phyloP scores from a whole-genome alignment of 2,797 vertebrate species.

The Macrochelys suwanniensis region DNA sequence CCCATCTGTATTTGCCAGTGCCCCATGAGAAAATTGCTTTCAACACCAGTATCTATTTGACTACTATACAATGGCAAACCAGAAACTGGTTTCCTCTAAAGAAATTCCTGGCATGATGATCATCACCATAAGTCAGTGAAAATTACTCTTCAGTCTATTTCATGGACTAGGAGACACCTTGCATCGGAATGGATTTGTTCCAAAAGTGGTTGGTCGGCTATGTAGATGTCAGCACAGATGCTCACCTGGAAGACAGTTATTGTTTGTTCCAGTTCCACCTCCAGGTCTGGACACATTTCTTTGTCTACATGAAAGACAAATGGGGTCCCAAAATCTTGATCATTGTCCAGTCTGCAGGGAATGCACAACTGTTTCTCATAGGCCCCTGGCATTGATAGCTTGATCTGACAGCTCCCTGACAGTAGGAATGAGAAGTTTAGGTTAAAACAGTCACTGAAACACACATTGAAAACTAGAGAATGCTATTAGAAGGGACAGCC shows the following conservation, averaged over 20 bases:
- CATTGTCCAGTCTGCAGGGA: constrained; percentile 46
- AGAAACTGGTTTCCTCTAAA: neutral
- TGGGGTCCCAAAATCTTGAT: constrained; percentile 9
- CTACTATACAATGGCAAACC: neutral
- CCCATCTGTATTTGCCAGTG: neutral
- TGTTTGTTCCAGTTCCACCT: constrained; percentile 76
- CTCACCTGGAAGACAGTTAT: constrained; percentile 76
- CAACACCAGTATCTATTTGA: neutral
- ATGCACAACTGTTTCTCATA: constrained; percentile 79
- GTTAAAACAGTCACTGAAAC: neutral
- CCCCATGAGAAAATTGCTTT: neutral
- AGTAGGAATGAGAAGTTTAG: neutral
- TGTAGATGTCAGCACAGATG: neutral
- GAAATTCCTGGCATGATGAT: neutral
- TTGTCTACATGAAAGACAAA: constrained; percentile 83
- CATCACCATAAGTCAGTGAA: neutral
- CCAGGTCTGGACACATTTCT: constrained; percentile 70
- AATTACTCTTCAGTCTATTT: neutral
- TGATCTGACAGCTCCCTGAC: constrained; percentile 74
- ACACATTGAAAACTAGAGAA: neutral
- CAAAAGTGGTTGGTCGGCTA: neutral
- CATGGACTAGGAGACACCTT: neutral
- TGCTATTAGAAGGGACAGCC: neutral
- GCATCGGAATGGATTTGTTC: neutral
- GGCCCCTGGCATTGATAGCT: constrained; percentile 81